Evolutionary conservation across 2,888 invertebrate species (phyloP), one percentile per base, ranked within the genome.

Genomic region (Folsomia manolachei): DNA sequence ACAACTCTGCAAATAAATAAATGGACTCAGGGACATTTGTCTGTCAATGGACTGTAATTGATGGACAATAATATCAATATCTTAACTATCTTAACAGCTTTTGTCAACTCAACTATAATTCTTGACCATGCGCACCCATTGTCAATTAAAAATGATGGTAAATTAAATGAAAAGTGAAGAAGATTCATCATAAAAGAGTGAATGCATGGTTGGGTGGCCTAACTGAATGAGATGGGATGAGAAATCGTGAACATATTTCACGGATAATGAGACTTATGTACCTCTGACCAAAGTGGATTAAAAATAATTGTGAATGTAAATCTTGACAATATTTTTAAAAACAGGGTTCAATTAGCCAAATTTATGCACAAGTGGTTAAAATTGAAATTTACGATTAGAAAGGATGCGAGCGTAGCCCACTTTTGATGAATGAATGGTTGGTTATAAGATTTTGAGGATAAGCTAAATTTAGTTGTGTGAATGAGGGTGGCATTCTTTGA

Each of bases 331-430:
- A 56, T 4, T 56, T 56, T 56, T 56, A 18, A 56, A 51, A 19
- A 56, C 56, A 56, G 56, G 4, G 11, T 19, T 56, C 56, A 56
- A 52, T 66, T 52, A 66, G 52, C 4, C 19, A 66, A 66, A 66
- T 52, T 63, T 63, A 63, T 63, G 63, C 63, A 63, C 24, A 63
- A 63, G 65, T 66, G 19, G 11, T 66, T 39, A 66, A 66, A 66
- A 66, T 18, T 19, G 26, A 27, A 39, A 66, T 66, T 66, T 66
- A 66, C 65, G 65, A 66, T 66, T 66, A 66, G 65, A 66, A 66
- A 66, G 65, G 27, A 27, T 25, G 27, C 21, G 21, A 51, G 9
- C 9, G n/a, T 56, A 56, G 56, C 56, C 56, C 21, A 56, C 56
- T 56, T 56, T 56, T 39, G 39, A 39, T 39, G 39, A 39, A 39